phyloP scores from a whole-genome alignment of 2,888 invertebrate species.

The Perizoma flavofasciatum region DNA sequence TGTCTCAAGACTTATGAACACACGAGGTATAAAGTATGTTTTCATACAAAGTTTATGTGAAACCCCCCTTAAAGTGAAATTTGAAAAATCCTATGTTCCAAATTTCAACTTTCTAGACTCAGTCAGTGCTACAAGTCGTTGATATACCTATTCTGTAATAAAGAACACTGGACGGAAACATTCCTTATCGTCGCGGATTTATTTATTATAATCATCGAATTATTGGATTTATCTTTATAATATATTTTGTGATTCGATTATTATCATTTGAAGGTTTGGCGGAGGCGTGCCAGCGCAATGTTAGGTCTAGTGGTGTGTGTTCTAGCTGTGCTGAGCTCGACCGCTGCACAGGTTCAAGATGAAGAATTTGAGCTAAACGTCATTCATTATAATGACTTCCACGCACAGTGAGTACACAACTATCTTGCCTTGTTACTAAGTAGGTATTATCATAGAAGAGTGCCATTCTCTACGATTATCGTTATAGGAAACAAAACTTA shows the following conservation, averaged over 20 bases:
- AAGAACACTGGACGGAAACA: slow-evolving; percentile 6
- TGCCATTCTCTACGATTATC: too few species aligned
- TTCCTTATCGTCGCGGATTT: slow-evolving; percentile 23
- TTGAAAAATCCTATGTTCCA: too few species aligned
- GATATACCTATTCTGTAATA: slow-evolving; percentile 8
- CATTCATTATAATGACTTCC: slow-evolving; percentile 83
- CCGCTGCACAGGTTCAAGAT: slow-evolving; percentile 41
- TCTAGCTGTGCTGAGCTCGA: slow-evolving; percentile 40
- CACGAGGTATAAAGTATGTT: too few species aligned
- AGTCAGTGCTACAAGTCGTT: too few species aligned
- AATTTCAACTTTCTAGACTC: too few species aligned
- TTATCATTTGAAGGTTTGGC: slow-evolving; percentile 10
- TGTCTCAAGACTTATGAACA: too few species aligned
- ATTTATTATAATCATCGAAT: slow-evolving; percentile 24
- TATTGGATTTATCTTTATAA: slow-evolving; percentile 24
- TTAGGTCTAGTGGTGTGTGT: slow-evolving; percentile 39
- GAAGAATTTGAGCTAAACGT: slow-evolving; percentile 67
- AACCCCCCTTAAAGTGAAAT: too few species aligned
- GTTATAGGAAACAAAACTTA: too few species aligned
- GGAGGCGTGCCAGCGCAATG: slow-evolving; percentile 33
- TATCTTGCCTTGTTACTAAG: too few species aligned
- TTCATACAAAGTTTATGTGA: too few species aligned
- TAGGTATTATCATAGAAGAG: too few species aligned
- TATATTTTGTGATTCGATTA: slow-evolving; percentile 8
- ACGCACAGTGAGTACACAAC: slow-evolving; percentile 77